Percentiles rank a stretch among this genome's conserved stretches.
Evolutionary conservation across 2,797 vertebrate species (phyloP).

Genomic region (Anguilla pacifica): DNA sequence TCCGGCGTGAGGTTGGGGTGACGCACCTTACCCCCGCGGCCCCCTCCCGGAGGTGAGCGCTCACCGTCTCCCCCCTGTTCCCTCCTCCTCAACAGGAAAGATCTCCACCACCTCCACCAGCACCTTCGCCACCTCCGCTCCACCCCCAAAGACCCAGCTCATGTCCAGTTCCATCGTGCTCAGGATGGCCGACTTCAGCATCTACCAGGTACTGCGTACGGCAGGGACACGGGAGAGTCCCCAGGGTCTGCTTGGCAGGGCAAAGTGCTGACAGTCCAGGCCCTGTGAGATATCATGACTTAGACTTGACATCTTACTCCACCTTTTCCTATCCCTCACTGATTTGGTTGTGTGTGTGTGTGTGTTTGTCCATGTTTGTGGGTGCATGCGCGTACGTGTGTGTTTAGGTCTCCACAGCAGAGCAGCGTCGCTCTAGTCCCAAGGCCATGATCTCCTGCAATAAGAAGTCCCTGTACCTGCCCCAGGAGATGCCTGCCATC

Average conservation of each 20-base stretch:
- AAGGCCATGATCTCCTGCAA: conserved; percentile 98
- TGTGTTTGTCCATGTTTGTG: background rate
- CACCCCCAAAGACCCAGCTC: conserved; percentile 84
- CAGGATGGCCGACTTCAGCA: conserved; percentile 95
- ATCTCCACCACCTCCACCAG: conserved; percentile 74
- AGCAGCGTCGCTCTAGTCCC: conserved; percentile 91
- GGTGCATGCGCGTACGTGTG: background rate
- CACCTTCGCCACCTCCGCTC: conserved; percentile 71
- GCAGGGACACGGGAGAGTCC: background rate
- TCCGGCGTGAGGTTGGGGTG: conserved; percentile 56
- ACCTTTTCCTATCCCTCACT: background rate
- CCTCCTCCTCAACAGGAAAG: conserved; percentile 61
- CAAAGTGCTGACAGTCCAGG: no score
- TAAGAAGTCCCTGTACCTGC: conserved; percentile 96
- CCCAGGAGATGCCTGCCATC: conserved; percentile 96
- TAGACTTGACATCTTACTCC: background rate
- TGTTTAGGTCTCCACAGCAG: conserved; percentile 91
- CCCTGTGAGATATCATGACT: background rate
- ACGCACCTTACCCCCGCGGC: conserved; percentile 48
- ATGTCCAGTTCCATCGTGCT: conserved; percentile 96
- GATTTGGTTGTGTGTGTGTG: background rate
- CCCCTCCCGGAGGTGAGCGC: background rate
- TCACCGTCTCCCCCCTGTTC: background rate
- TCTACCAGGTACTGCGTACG: conserved; percentile 86
- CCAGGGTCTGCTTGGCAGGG: background rate